Conservation (phyloP, 2,888 invertebrate species). For the Phyllotreta cruciferae region DNA sequence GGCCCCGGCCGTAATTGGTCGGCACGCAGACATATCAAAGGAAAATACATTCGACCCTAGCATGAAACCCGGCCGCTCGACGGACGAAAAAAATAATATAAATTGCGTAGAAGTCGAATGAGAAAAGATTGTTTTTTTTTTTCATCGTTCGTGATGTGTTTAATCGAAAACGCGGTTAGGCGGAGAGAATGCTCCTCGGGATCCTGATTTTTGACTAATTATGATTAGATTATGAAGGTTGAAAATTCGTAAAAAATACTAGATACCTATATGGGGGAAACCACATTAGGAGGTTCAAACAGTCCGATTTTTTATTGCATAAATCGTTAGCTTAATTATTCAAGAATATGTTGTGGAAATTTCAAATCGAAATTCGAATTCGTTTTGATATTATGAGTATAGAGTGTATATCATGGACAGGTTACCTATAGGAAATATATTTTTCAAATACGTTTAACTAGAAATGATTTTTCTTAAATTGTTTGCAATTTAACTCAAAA, state of each 20-base stretch:
- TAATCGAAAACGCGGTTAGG: slow-evolving; percentile 31
- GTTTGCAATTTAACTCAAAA: no score
- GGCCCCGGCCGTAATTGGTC: slow-evolving; percentile 59
- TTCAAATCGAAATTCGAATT: no score
- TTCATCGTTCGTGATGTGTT: slow-evolving; percentile 14
- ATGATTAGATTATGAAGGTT: slow-evolving; percentile 4
- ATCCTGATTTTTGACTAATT: slow-evolving; percentile 6
- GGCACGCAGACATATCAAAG: slow-evolving; percentile 58
- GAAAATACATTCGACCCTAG: slow-evolving; percentile 52
- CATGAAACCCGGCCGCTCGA: slow-evolving; percentile 35
- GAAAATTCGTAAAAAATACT: neutral
- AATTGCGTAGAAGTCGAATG: slow-evolving; percentile 33
- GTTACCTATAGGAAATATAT: no score
- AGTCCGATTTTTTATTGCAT: no score
- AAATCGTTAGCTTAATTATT: no score
- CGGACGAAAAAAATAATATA: slow-evolving; percentile 36
- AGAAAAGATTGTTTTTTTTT: slow-evolving; percentile 26
- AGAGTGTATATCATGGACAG: no score
- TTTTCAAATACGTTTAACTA: no score
- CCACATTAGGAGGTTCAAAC: no score
- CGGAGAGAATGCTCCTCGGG: slow-evolving; percentile 17
- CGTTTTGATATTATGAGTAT: no score
- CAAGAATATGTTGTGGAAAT: no score
- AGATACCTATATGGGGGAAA: no score
- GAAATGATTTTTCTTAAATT: no score